Conservation (phyloP, 1,140 invertebrate genomes). For the Stegodyphus mimosarum region DNA sequence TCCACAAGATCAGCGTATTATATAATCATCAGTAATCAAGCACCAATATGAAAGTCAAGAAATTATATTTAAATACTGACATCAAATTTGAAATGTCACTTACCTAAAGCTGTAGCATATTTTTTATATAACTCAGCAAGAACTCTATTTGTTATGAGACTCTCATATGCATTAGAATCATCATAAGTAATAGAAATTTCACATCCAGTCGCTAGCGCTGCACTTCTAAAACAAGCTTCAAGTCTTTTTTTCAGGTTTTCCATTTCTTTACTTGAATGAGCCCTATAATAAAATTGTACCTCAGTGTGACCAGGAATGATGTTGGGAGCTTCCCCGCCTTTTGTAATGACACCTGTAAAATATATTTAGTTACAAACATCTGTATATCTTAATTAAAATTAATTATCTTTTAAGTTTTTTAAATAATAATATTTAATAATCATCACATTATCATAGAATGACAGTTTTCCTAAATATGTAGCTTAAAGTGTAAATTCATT, state of each 20-base stretch:
- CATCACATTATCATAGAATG: too few species aligned
- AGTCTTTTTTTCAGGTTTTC: constrained; percentile 65
- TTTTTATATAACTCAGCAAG: constrained; percentile 63
- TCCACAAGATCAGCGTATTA: too few species aligned
- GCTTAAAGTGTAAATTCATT: too few species aligned
- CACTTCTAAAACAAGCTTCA: constrained; percentile 65
- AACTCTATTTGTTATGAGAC: constrained; percentile 64
- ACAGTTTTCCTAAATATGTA: too few species aligned
- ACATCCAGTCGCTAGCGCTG: constrained; percentile 67
- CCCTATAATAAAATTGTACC: constrained; percentile 66
- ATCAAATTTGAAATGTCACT: neutral
- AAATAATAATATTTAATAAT: too few species aligned
- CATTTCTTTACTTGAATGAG: constrained; percentile 65
- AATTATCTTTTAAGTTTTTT: too few species aligned
- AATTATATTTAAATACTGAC: neutral
- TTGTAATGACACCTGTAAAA: constrained; percentile 63
- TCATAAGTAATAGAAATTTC: constrained; percentile 22
- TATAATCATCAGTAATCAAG: neutral
- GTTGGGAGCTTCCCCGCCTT: constrained; percentile 67
- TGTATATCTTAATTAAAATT: too few species aligned
- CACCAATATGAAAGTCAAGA: neutral
- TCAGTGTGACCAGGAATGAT: constrained; percentile 68
- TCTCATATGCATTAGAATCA: constrained; percentile 37
- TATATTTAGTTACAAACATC: neutral
- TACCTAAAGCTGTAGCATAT: constrained; percentile 62